Conservation (phyloP, 1,140 invertebrate species). For the Heliconius hewitsoni region DNA sequence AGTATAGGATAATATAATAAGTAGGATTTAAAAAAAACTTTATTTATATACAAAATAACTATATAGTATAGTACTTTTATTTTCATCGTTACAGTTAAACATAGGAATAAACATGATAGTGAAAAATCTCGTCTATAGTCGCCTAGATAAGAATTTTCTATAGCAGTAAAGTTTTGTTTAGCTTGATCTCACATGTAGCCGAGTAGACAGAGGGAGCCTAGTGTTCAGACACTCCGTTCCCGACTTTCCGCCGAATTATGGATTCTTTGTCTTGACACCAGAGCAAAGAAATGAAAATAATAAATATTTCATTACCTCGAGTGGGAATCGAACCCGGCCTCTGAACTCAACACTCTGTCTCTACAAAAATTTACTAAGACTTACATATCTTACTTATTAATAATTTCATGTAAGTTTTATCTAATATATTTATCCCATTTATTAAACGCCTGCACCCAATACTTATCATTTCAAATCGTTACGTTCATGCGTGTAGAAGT, state of each 20-base stretch:
- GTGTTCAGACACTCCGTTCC: no score
- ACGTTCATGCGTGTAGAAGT: conserved; percentile 16
- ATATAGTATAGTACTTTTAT: no score
- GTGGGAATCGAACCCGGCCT: no score
- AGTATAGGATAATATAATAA: no score
- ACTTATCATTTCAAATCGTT: conserved; percentile 39
- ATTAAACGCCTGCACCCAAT: conserved; percentile 24
- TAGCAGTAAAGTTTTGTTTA: background rate
- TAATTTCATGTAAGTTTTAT: background rate
- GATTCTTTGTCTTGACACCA: no score
- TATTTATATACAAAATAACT: background rate
- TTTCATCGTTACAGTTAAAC: background rate
- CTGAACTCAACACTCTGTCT: background rate
- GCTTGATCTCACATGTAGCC: no score
- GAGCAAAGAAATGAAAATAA: no score
- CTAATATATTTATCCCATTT: conserved; percentile 29
- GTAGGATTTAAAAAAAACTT: background rate
- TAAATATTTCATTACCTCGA: no score
- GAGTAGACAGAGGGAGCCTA: no score
- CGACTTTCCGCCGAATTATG: no score
- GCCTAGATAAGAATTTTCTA: background rate
- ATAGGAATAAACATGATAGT: background rate
- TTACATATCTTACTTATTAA: background rate
- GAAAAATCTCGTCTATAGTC: background rate
- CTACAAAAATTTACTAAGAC: background rate